These are phyloP conservation scores for Pimephales promelas DNA, from an alignment of 2,113 vertebrate genomes.

Conservation along the genomic window DNA sequence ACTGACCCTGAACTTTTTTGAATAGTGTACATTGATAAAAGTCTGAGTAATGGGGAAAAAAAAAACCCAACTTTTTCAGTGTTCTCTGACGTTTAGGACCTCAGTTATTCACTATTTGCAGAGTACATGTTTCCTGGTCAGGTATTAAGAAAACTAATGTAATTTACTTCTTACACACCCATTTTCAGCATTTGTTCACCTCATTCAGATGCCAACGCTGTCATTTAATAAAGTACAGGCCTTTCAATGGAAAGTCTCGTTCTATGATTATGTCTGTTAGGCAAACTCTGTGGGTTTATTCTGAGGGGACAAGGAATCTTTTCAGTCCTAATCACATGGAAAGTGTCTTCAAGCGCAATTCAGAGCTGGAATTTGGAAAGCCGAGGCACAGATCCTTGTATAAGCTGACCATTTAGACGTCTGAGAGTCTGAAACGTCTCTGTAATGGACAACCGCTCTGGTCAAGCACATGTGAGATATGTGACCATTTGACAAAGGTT, in stretches of 20 bases:
- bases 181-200: background rate
- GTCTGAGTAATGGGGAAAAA: background rate
- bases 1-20: background rate
- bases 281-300: constrained; percentile 2
- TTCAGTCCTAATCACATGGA: constrained; percentile 45
- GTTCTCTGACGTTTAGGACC: background rate
- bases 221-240: background rate
- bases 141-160: background rate
- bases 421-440: background rate
- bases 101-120: background rate
- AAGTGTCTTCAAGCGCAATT: constrained; percentile 31
- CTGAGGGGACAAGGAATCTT: constrained; percentile 12
- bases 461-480: background rate
- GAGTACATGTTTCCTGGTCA: background rate
- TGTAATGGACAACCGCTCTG: background rate
- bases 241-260: constrained; percentile 9
- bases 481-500: background rate
- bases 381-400: constrained; percentile 5
- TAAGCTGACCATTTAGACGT: background rate
- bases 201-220: background rate
- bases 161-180: background rate
- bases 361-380: background rate
- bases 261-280: constrained; percentile 29
- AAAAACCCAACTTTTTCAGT: background rate
- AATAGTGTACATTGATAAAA: background rate